phyloP scores from a whole-genome alignment of 2,888 invertebrate genomes.

The Tethea ocularis region DNA sequence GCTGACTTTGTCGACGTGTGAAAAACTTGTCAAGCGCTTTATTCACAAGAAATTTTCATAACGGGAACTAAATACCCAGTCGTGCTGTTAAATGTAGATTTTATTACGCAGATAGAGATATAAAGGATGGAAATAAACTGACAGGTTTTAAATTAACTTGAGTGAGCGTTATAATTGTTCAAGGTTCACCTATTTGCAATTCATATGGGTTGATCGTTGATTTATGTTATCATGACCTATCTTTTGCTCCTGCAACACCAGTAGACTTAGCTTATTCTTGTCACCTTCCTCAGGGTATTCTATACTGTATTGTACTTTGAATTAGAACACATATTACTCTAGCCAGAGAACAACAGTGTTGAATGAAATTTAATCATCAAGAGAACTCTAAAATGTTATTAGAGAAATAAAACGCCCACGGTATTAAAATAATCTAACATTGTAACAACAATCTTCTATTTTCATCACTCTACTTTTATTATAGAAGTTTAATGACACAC shows the following conservation, averaged over 20 bases:
- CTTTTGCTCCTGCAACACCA: too few relatives aligned
- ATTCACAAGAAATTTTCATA: conserved; percentile 9
- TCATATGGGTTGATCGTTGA: background rate
- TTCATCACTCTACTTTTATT: conserved; percentile 19
- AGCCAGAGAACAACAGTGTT: background rate
- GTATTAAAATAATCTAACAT: background rate
- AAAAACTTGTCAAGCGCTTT: conserved; percentile 2
- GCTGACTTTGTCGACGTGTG: background rate
- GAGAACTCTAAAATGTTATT: background rate
- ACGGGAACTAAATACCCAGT: background rate
- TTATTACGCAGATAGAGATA: background rate
- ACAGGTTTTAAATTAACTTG: background rate
- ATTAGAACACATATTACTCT: background rate
- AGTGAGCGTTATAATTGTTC: background rate
- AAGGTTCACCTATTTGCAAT: background rate
- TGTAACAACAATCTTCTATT: conserved; percentile 27
- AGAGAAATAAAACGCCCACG: background rate
- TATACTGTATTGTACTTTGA: too few relatives aligned
- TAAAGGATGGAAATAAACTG: conserved; percentile 8
- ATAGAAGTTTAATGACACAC: conserved; percentile 29
- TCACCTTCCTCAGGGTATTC: too few relatives aligned
- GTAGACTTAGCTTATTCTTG: too few relatives aligned
- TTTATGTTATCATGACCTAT: too few relatives aligned
- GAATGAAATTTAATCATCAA: background rate
- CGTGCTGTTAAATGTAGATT: conserved; percentile 5